These are phyloP conservation scores for Jaculus jaculus DNA, from an alignment of 2,113 vertebrate species.

Conservation along the genomic window DNA sequence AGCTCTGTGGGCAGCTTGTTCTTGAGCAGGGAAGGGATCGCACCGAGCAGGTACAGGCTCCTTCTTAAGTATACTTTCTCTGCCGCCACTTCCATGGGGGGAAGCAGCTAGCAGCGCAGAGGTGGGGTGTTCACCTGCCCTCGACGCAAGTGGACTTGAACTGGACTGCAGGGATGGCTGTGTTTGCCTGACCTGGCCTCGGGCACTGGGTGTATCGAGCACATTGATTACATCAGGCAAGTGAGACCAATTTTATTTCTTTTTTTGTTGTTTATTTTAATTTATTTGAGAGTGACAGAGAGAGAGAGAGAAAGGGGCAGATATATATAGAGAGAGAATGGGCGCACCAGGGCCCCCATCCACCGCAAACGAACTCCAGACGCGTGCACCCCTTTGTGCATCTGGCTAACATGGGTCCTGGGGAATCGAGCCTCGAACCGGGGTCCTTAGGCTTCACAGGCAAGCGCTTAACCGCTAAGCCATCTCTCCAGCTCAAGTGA, in stretches of 20 bases:
- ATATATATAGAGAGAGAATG: too few species aligned
- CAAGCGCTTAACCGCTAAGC: too few species aligned
- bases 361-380: too few species aligned
- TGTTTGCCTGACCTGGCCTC: neutral
- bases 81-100: neutral
- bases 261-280: too few species aligned
- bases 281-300: too few species aligned
- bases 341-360: too few species aligned
- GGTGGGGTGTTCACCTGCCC: conserved; percentile 24
- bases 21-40: neutral
- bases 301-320: too few species aligned
- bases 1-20: neutral
- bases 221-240: neutral
- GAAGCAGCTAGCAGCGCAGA: neutral
- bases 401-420: too few species aligned
- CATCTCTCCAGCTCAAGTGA: too few species aligned
- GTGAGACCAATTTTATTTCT: conserved; percentile 24
- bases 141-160: neutral
- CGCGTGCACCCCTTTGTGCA: too few species aligned
- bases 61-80: neutral
- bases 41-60: neutral
- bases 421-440: too few species aligned
- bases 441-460: too few species aligned
- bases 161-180: neutral
- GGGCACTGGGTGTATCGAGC: neutral